These are phyloP conservation scores for Ellobius talpinus DNA, from an alignment of 2,113 vertebrate species.

Conservation along the genomic window DNA sequence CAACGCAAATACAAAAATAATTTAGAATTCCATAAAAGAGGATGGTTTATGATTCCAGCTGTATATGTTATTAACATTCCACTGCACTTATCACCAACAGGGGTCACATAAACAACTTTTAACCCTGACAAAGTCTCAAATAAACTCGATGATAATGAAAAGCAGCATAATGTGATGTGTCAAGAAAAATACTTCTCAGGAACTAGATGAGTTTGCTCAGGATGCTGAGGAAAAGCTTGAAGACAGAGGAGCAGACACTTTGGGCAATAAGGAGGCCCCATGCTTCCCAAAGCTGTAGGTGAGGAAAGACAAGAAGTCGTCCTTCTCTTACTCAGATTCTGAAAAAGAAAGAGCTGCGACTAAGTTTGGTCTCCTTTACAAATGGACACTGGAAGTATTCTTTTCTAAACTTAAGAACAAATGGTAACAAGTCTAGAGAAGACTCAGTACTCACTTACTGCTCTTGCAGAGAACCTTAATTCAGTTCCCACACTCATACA, in stretches of 20 bases:
- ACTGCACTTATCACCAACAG: neutral
- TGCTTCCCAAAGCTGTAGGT: neutral
- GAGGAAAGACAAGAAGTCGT: neutral
- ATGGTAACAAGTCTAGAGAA: neutral
- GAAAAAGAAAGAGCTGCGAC: neutral
- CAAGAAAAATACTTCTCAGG: conserved; percentile 50
- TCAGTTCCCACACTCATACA: neutral
- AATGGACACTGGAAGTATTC: neutral
- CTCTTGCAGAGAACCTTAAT: neutral
- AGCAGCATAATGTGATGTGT: conserved; percentile 21
- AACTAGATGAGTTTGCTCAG: neutral
- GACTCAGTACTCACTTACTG: neutral
- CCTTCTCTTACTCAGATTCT: neutral
- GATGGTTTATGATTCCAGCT: neutral
- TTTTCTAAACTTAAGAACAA: neutral
- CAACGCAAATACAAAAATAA: conserved; percentile 9
- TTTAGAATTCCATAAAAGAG: conserved; percentile 36
- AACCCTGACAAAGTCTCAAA: conserved; percentile 50
- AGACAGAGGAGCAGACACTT: neutral
- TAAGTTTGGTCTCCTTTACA: neutral
- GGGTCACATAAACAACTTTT: conserved; percentile 59
- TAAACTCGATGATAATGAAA: conserved; percentile 58
- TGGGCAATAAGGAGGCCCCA: neutral
- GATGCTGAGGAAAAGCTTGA: conserved; percentile 7
- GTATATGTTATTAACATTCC: conserved; percentile 50